phyloP scores from a whole-genome alignment of 2,113 vertebrate species.

The Lasiurus cinereus region DNA sequence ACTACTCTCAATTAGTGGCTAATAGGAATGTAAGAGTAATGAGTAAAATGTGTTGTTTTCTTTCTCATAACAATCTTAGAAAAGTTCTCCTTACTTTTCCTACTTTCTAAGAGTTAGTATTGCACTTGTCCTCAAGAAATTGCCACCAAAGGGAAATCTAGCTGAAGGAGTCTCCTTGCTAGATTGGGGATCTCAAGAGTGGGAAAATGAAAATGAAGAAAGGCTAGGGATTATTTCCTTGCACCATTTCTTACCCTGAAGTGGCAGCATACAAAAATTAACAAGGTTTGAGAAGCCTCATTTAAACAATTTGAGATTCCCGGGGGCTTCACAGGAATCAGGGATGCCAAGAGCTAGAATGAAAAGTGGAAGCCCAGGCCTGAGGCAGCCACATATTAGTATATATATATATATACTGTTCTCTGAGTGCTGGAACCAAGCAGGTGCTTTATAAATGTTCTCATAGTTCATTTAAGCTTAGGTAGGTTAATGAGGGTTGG shows the following conservation, averaged over 20 bases:
- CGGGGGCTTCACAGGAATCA: neutral
- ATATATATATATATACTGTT: neutral
- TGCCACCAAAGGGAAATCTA: neutral
- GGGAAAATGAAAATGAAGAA: neutral
- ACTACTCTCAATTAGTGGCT: neutral
- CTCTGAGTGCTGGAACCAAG: neutral
- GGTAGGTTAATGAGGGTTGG: neutral
- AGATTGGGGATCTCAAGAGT: neutral
- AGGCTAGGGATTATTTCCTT: neutral
- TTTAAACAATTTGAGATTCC: conserved; percentile 31
- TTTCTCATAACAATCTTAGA: conserved; percentile 16
- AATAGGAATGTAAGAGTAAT: conserved; percentile 11
- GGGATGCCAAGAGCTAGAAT: neutral
- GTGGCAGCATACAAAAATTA: conserved; percentile 42
- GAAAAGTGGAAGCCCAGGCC: neutral
- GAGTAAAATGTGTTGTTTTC: neutral
- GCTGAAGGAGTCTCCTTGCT: neutral
- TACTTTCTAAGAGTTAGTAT: conserved; percentile 9
- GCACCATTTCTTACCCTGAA: conserved; percentile 6
- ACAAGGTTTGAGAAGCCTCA: conserved; percentile 21
- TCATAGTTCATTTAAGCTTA: neutral
- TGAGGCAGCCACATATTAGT: neutral
- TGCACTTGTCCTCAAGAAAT: conserved; percentile 25
- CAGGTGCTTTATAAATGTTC: neutral
- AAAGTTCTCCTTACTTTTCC: neutral